Percentiles rank a stretch among this genome's conserved stretches.
These are phyloP conservation scores for Malurus alboscapulatus DNA, from an alignment of 2,113 vertebrate genomes.

Conservation along the genomic window DNA sequence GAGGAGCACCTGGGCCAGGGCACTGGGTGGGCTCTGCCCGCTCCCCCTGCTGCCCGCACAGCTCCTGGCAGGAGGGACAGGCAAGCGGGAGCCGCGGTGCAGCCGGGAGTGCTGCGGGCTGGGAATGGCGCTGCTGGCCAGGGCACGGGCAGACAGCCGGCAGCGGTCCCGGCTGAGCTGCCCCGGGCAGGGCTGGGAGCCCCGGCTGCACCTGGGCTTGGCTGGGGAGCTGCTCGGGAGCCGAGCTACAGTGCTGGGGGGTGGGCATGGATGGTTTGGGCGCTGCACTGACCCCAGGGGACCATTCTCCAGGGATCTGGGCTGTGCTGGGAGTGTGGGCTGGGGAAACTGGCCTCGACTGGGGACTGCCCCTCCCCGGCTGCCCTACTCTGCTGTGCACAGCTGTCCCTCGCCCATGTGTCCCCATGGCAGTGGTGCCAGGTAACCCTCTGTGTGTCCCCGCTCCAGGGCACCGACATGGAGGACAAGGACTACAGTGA, in stretches of 20 bases:
- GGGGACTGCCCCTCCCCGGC: neutral
- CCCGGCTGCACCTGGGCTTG: accelerated
- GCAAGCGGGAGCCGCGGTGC: neutral
- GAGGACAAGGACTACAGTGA: constrained; percentile 79
- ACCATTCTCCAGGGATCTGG: neutral
- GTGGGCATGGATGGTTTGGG: neutral
- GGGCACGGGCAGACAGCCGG: accelerated
- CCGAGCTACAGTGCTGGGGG: neutral
- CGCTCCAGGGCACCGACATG: constrained; percentile 71
- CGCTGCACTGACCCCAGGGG: neutral
- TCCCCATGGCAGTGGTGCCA: neutral
- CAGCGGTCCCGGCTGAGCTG: accelerated
- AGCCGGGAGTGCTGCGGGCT: accelerated
- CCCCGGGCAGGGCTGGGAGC: neutral
- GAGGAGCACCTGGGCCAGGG: neutral
- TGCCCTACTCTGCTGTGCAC: neutral
- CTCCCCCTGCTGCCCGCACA: accelerated
- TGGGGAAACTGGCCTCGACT: neutral
- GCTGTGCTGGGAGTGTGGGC: accelerated
- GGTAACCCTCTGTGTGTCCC: neutral
- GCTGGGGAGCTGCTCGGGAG: neutral
- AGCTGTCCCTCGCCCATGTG: neutral
- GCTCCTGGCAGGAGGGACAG: neutral
- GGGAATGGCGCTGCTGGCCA: neutral
- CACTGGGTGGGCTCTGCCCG: neutral